Evolutionary conservation across 2,797 vertebrate species (phyloP), one percentile per base, ranked within the genome.

Genomic region (Enteromius mattozi): DNA sequence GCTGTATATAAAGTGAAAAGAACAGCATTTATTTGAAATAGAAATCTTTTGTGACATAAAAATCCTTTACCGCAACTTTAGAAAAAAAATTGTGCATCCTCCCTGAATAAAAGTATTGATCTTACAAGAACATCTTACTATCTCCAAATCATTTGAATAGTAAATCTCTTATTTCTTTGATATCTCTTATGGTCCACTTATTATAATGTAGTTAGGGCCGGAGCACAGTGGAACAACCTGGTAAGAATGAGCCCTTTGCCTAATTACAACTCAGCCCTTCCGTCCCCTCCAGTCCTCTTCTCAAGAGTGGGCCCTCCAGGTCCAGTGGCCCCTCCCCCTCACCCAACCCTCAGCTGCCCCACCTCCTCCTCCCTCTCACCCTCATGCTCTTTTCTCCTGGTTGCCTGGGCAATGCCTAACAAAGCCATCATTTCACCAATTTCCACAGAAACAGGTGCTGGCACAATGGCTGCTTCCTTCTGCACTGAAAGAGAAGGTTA

Each of bases 351-450:
- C 82, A 49, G 37, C 30, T 70, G 77, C 95, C 87, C 89, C 94
- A 93, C 88, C 94, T 88, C 91, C 94, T 47, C 92, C 94, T 94
- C 94, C 93, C 88, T 94, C 92, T 87, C 90, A 92, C 91, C 97
- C 94, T 92, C 95, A 95, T 87, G 83, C 86, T 92, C 92, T 92
- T 94, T 94, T 95, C 93, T 92, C 93, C 93, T 92, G 92, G 95
- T 96, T 91, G 92, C 90, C 94, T 87, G 91, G 92, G 94, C 80
- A 90, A 95, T 80, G 87, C 90, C 95, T 96, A 95, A 96, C 95
- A 96, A 96, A 96, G 95, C 95, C 95, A 96, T 96, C 95, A 96
- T 95, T 96, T 96, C 95, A 96, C 95, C 95, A 96, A 95, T 96
- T 96, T 96, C 94, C 95, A 96, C 95, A 95, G 95, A 96, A 95